Percentiles rank a stretch among this genome's conserved stretches.
Evolutionary conservation across 2,888 invertebrate genomes (phyloP).

Genomic region (Diaphora mendica): DNA sequence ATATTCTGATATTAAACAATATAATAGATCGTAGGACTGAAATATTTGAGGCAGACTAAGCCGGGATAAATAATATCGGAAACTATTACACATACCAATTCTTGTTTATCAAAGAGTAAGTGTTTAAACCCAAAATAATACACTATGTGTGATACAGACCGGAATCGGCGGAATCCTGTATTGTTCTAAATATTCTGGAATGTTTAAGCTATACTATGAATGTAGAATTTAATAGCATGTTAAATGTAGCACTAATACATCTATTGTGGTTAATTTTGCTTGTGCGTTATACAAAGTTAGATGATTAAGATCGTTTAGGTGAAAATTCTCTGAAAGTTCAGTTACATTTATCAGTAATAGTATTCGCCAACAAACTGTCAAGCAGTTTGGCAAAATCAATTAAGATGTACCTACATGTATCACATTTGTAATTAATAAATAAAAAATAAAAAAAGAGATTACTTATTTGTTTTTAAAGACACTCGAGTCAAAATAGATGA

Average conservation of each 20-base stretch:
- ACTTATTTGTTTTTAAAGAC: no score
- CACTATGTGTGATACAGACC: neutral
- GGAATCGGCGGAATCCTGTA: neutral
- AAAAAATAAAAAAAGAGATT: no score
- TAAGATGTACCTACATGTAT: no score
- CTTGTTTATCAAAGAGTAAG: conserved; percentile 14
- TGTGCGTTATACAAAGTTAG: neutral
- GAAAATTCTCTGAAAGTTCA: no score
- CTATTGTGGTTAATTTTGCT: neutral
- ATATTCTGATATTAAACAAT: conserved; percentile 35
- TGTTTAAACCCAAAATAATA: conserved; percentile 19
- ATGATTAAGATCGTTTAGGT: neutral
- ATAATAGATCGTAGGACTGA: conserved; percentile 18
- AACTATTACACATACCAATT: conserved; percentile 19
- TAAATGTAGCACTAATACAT: neutral
- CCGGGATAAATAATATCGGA: conserved; percentile 17
- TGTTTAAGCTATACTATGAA: neutral
- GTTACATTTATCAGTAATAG: no score
- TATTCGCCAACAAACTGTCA: no score
- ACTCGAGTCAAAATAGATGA: no score
- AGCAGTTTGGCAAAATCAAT: no score
- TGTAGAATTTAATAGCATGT: neutral
- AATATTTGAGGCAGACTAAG: conserved; percentile 17
- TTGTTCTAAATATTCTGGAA: conserved; percentile 3
- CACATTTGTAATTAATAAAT: no score